Base-by-base conservation (phyloP, 2,113 vertebrate species). In the Nothoprocta perdicaria region DNA sequence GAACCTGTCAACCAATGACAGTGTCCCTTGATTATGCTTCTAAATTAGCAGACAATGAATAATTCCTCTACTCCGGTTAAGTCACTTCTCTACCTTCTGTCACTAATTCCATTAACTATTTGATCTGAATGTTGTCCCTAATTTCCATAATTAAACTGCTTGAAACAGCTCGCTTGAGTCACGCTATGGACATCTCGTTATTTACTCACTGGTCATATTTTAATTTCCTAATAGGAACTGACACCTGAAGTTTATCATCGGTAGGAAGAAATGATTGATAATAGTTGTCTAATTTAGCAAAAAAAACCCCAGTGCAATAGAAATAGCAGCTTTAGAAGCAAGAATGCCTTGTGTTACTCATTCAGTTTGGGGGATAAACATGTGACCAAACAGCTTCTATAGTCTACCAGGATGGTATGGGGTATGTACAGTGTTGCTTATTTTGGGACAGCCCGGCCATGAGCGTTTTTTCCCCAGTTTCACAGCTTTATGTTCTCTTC, bases 41-140 rank as follows among this genome's bases (percentile, higher is more conserved):
- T 91, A 86, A 96, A 96, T 95, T 90, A 95, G 90, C 65, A 95
- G 88, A 95, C 19, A 9, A 75, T 68, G 73, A 95, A 84, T 94
- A 95, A 94, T 83, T 95, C 72, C 73, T 83, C 88, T 92, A 92
- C 80, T 93, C 86, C 80, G 90, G 93, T 94, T 90, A 96, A 94
- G 88, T 91, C 86, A 72, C 66, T 58, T 90, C 89, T 93, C 45
- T 91, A 94, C 78, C 24, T 90, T 46, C 80, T 91, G 73, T 94
- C 85, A 88, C 31, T 94, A 95, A 62, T 58, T 91, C 91, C 35
- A 94, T 80, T 57, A 57, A 52, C 24, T 84, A 71, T 80, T 88
- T 94, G 58, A 86, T 81, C 48, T 61, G 80, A 48, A 75, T 90
- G 71, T n/a, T 77, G 80, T 72, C 91, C 91, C 89, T 86, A 88